Percentiles rank a stretch among this genome's conserved stretches.
Evolutionary conservation across 2,797 vertebrate genomes (phyloP).

Genomic region (Pygocentrus nattereri): DNA sequence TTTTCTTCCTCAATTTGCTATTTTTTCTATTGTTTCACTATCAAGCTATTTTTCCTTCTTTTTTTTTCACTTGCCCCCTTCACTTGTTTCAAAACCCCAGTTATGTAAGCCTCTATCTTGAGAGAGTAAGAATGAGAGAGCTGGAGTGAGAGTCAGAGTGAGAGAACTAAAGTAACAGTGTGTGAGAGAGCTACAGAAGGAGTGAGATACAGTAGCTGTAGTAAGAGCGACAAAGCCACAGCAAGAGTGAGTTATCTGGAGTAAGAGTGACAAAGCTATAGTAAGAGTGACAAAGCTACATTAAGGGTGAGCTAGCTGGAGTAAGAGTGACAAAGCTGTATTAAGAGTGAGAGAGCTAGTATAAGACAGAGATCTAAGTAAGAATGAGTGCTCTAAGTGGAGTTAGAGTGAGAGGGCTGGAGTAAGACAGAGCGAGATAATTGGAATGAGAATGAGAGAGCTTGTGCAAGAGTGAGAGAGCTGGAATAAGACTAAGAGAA

Average conservation of each 20-base stretch:
- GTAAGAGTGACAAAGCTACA: not conserved
- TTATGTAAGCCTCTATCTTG: conserved; percentile 31
- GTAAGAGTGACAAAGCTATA: not conserved
- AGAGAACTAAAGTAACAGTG: not conserved
- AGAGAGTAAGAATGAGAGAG: conserved; percentile 11
- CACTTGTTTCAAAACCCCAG: not conserved
- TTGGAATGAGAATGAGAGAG: not conserved
- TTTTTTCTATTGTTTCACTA: too few relatives aligned
- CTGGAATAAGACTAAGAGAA: not conserved
- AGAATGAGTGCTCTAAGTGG: not conserved
- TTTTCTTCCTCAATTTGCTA: too few relatives aligned
- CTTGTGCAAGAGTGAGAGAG: too few relatives aligned
- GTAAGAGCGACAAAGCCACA: too few relatives aligned
- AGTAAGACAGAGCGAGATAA: not conserved
- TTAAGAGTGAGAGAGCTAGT: too few relatives aligned
- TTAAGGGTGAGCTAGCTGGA: too few relatives aligned
- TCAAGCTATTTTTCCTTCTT: not conserved
- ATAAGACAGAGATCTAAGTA: too few relatives aligned
- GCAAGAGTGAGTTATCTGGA: conserved; percentile 1
- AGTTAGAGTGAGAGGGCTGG: not conserved
- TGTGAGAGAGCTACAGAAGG: not conserved
- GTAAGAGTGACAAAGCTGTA: too few relatives aligned
- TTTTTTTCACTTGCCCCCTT: not conserved
- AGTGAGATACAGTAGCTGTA: not conserved
- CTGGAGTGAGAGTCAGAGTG: not conserved